Evolutionary conservation across 2,797 vertebrate genomes (phyloP).

Genomic region (Orientallactaga sibirica): DNA sequence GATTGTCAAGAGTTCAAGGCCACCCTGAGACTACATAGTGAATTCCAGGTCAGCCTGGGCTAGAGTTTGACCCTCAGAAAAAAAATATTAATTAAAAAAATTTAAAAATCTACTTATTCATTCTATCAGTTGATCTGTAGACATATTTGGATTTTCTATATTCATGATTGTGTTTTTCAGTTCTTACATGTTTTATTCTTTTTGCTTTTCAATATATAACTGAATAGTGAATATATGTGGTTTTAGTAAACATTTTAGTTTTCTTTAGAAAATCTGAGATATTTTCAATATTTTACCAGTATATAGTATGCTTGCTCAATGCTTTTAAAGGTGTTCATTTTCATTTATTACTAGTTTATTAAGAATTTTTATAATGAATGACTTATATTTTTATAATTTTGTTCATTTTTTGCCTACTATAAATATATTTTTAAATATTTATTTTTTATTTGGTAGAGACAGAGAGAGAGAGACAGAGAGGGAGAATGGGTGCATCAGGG

Average conservation of each 20-base stretch:
- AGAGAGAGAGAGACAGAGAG: too few species aligned
- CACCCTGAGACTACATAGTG: too few species aligned
- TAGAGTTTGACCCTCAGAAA: too few species aligned
- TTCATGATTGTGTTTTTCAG: background rate
- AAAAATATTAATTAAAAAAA: too few species aligned
- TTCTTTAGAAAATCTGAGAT: background rate
- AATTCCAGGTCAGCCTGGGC: too few species aligned
- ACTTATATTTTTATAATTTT: background rate
- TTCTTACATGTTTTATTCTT: background rate
- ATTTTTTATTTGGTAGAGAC: too few species aligned
- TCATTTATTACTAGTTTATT: background rate
- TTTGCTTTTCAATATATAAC: background rate
- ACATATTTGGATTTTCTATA: background rate
- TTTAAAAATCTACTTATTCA: background rate
- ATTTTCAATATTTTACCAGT: background rate
- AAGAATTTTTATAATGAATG: background rate
- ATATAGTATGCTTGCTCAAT: background rate
- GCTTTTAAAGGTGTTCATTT: background rate
- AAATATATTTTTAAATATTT: too few species aligned
- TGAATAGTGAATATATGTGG: background rate
- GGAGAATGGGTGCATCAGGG: too few species aligned
- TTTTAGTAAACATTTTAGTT: slow-evolving; percentile 15
- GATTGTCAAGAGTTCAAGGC: too few species aligned
- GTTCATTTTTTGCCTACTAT: background rate
- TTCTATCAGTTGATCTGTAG: background rate